Evolutionary conservation across 2,888 invertebrate genomes (phyloP).

Genomic region (Ethmia dodecea): DNA sequence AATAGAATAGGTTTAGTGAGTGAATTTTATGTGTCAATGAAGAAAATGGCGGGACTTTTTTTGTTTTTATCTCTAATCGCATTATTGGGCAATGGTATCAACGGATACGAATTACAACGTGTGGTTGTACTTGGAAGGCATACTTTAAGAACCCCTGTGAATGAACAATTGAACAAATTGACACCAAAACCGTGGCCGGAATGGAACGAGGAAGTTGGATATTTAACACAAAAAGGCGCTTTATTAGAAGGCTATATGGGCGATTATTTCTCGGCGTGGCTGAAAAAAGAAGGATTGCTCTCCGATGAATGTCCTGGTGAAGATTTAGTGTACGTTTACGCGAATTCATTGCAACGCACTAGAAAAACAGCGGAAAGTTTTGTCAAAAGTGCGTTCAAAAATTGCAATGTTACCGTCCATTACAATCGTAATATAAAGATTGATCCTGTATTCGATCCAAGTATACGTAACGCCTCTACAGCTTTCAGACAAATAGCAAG

Average conservation of each 20-base stretch:
- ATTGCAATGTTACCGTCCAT: constrained; percentile 39
- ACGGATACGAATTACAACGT: constrained; percentile 27
- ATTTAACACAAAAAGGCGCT: constrained; percentile 49
- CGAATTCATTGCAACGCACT: constrained; percentile 51
- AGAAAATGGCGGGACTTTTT: constrained; percentile 2
- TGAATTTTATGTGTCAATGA: neutral
- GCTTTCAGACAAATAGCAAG: constrained; percentile 26
- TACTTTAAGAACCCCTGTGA: constrained; percentile 47
- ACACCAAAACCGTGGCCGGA: constrained; percentile 40
- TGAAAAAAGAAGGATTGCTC: constrained; percentile 34
- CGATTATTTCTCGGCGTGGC: constrained; percentile 46
- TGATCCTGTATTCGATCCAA: constrained; percentile 45
- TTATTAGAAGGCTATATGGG: constrained; percentile 51
- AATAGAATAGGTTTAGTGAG: too few relatives aligned
- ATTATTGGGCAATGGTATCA: neutral
- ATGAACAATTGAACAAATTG: constrained; percentile 28
- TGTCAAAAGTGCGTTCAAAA: constrained; percentile 37
- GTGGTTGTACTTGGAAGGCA: constrained; percentile 54
- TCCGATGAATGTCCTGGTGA: constrained; percentile 33
- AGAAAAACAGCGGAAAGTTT: constrained; percentile 46
- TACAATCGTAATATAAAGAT: constrained; percentile 27
- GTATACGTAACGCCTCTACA: constrained; percentile 33
- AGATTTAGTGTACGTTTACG: constrained; percentile 38
- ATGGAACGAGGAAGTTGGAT: constrained; percentile 35
- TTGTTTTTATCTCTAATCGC: neutral